Base-by-base conservation (phyloP, 2,113 vertebrate genomes). In the Puntigrus tetrazona region DNA sequence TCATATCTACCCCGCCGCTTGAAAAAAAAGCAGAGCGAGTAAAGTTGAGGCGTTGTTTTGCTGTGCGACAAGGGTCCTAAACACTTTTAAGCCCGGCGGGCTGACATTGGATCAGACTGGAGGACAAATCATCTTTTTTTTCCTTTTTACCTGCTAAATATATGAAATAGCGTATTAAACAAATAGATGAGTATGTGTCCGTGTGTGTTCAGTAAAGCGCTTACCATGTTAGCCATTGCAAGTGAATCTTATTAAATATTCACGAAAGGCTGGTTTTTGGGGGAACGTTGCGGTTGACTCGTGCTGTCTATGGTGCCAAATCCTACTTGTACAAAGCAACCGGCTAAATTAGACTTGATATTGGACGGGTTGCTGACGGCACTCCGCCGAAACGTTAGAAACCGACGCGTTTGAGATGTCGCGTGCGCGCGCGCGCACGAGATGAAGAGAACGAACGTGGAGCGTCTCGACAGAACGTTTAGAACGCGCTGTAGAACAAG, bases 181-280 rank as follows among this genome's bases (percentile, higher is more conserved):
- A 55, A 22, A 55, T 55, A 55, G 47, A 55, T 55, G 50, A 52
- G 7, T 20, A 7, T 52, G 18, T 50, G 45, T 47, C 0, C 16
- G 16, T 50, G 52, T 55, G 52, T 55, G 20, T 55, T 55, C 52
- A n/a, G 22, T 55, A 55, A 22, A 22, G 22, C 20, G 7, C 9
- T 50, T 75, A 43, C 87, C 77, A 85, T 67, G 61, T 74, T 88
- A 50, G 45, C 16, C 5, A 50, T 75, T 25, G 50, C n/a, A 78
- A 25, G 25, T 27, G 3, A 43, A 16, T 3, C 38, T 27, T 78
- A 78, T 78, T 61, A 78, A 78, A 61, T 8, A 78, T 78, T 61
- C 36, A 78, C 43, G 6, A 29, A 43, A 10, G 59, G 76, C 14
- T 41, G 10, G 31, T 25, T 78, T 41, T 25, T 16, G 61, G 76